Conservation (phyloP, 2,888 invertebrate genomes). For the Hyppa rectilinea region DNA sequence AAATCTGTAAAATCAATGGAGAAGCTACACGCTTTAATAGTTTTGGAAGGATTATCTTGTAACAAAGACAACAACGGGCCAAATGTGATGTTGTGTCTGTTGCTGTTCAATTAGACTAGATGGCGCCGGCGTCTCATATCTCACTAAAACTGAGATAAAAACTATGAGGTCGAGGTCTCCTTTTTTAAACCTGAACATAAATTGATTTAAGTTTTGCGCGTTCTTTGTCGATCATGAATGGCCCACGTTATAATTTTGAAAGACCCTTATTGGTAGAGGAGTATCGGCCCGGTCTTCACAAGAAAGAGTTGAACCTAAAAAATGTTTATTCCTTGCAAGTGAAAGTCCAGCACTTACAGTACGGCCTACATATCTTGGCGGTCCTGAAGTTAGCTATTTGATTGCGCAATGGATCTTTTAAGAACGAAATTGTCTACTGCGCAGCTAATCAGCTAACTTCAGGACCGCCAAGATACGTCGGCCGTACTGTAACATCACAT, state of each 20-base stretch:
- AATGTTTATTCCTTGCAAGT: neutral
- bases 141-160: conserved; percentile 11
- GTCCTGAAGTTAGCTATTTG: too few relatives aligned
- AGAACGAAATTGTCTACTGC: too few relatives aligned
- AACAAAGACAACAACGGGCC: neutral
- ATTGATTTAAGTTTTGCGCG: neutral
- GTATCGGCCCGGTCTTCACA: neutral
- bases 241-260: neutral
- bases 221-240: neutral
- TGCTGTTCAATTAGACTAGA: conserved; percentile 20
- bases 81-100: neutral
- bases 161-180: neutral
- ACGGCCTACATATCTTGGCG: too few relatives aligned
- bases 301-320: neutral
- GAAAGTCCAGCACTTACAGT: neutral
- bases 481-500: neutral
- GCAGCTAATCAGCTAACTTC: too few relatives aligned
- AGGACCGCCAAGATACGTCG: too few relatives aligned
- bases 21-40: neutral
- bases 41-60: neutral
- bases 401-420: too few relatives aligned
- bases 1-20: neutral
- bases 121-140: conserved; percentile 24
- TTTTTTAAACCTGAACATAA: conserved; percentile 5
- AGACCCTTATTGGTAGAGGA: neutral